A percentile compares a stretch with the other conserved stretches of the same genome.
Evolutionary conservation across 2,888 invertebrate species (phyloP).

Genomic region (Synanthedon andrenaeformis): DNA sequence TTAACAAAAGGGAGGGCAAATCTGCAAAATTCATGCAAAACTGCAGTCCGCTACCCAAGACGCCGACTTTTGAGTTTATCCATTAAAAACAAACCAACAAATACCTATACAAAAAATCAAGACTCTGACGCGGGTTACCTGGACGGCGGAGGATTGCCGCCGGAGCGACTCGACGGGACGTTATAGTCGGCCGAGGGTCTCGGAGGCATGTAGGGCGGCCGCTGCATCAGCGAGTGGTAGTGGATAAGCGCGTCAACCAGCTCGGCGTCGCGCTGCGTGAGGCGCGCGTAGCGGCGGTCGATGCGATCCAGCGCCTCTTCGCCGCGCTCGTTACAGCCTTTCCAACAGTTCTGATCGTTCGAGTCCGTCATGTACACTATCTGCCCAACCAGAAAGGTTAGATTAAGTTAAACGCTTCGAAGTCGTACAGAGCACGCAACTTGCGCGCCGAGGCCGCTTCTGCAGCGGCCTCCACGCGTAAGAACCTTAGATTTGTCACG

Average conservation of each 20-base stretch:
- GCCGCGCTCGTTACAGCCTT: conserved; percentile 92
- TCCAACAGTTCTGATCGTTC: conserved; percentile 99
- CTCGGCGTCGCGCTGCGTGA: conserved; percentile 89
- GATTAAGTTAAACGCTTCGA: conserved; percentile 99
- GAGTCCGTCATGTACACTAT: conserved; percentile 94
- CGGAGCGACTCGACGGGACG: conserved; percentile 14
- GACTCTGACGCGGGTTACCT: neutral
- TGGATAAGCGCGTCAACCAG: conserved; percentile 93
- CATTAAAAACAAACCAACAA: no score
- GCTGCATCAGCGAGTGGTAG: conserved; percentile 89
- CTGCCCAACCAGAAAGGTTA: conserved; percentile 95
- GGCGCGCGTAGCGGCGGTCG: conserved; percentile 88
- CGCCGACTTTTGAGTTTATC: no score
- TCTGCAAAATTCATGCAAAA: no score
- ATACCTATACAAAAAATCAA: no score
- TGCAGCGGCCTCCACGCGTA: conserved; percentile 22
- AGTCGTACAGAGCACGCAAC: conserved; percentile 97
- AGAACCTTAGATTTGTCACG: conserved; percentile 17
- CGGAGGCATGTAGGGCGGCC: conserved; percentile 53
- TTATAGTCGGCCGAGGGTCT: conserved; percentile 9
- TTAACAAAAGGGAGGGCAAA: no score
- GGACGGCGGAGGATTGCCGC: conserved; percentile 3
- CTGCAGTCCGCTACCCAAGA: no score
- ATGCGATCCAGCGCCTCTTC: conserved; percentile 93
- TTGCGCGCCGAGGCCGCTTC: conserved; percentile 64